These are phyloP conservation scores for Dryoscopus gambensis DNA, from an alignment of 2,113 vertebrate species.

Conservation along the genomic window DNA sequence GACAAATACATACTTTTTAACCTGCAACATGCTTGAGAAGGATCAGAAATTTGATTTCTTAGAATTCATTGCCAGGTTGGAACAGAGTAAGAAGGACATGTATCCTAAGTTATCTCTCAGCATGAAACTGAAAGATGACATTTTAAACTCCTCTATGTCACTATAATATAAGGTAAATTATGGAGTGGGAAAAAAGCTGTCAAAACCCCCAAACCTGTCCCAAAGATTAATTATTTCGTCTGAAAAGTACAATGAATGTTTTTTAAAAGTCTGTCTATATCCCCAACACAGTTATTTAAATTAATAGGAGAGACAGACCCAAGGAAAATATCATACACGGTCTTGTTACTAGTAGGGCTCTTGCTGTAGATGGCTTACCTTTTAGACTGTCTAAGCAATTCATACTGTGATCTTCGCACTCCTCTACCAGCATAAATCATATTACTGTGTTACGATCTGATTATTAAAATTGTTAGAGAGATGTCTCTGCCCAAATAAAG, in stretches of 20 bases:
- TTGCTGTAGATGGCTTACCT: background rate
- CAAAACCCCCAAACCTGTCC: background rate
- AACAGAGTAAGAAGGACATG: background rate
- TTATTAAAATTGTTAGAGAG: background rate
- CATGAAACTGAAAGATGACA: background rate
- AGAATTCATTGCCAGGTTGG: background rate
- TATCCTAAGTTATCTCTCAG: background rate
- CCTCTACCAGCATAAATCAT: background rate
- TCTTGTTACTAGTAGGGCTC: background rate
- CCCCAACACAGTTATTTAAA: background rate
- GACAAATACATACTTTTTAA: background rate
- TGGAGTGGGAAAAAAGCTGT: background rate
- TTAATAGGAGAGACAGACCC: background rate
- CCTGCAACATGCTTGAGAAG: background rate
- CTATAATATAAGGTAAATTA: background rate
- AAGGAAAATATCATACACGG: background rate
- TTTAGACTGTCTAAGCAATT: background rate
- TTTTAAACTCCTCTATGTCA: background rate
- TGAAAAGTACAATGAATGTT: background rate
- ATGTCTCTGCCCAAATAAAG: background rate
- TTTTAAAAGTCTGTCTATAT: background rate
- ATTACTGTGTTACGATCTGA: rapidly evolving
- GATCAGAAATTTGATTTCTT: background rate
- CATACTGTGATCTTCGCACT: background rate
- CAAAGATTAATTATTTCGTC: background rate